phyloP scores from a whole-genome alignment of 2,888 invertebrate genomes.

The Hypolimnas misippus region DNA sequence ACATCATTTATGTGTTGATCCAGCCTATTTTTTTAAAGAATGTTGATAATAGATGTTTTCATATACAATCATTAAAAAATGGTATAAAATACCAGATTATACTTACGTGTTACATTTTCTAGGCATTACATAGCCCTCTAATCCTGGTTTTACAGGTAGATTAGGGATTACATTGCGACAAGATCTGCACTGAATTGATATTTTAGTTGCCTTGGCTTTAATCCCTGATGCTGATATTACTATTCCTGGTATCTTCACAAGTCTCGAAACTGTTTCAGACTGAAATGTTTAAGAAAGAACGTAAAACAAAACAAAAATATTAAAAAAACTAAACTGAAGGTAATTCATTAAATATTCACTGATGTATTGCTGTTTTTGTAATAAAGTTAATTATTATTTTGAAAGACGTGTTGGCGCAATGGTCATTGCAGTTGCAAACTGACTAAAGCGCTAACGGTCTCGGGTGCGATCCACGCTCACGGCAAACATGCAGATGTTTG shows the following conservation, averaged over 20 bases:
- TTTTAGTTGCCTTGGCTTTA: constrained; percentile 96
- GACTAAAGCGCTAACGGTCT: too few relatives aligned
- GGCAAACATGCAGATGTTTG: too few relatives aligned
- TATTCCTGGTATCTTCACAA: constrained; percentile 98
- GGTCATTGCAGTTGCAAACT: too few relatives aligned
- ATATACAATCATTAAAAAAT: too few relatives aligned
- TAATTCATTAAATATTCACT: too few relatives aligned
- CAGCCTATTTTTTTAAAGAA: too few relatives aligned
- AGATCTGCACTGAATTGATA: constrained; percentile 97
- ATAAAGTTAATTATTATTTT: too few relatives aligned
- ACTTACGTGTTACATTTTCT: constrained; percentile 96
- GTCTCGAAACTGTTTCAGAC: constrained; percentile 96
- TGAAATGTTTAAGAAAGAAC: constrained; percentile 68
- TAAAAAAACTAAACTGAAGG: neutral
- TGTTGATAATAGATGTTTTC: too few relatives aligned
- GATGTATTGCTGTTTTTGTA: too few relatives aligned
- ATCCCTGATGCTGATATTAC: constrained; percentile 97
- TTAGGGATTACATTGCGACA: constrained; percentile 96
- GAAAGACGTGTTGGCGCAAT: too few relatives aligned
- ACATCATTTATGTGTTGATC: too few relatives aligned
- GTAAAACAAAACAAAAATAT: neutral
- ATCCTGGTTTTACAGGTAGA: constrained; percentile 95
- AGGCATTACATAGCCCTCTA: constrained; percentile 98
- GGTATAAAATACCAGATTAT: neutral
- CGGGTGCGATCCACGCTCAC: too few relatives aligned